Conservation (phyloP, 2,888 invertebrate genomes). For the Trichopria drosophilae region DNA sequence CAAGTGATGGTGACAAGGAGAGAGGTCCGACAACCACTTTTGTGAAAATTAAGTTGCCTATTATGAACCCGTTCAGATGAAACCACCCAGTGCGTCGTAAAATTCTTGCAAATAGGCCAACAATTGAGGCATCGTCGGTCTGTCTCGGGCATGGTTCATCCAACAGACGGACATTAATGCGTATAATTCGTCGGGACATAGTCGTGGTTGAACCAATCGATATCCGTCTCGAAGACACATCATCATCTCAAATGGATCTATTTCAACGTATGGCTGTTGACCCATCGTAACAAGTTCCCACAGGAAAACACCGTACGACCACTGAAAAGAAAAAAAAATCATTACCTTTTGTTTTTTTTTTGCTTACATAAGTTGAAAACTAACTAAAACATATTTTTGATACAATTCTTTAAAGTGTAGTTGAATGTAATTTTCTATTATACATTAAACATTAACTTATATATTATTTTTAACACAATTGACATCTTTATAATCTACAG, state of each 20-base stretch:
- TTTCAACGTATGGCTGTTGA: constrained; percentile 85
- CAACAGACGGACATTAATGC: constrained; percentile 78
- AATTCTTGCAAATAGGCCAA: constrained; percentile 74
- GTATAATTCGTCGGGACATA: constrained; percentile 93
- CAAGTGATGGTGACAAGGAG: too few relatives aligned
- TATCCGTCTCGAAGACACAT: constrained; percentile 86
- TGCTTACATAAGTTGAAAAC: too few relatives aligned
- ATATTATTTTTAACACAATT: too few relatives aligned
- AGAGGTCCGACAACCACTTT: too few relatives aligned
- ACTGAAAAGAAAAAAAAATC: constrained; percentile 61
- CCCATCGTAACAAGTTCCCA: constrained; percentile 94
- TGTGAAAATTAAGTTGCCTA: background rate
- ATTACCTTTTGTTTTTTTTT: too few relatives aligned
- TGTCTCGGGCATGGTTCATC: constrained; percentile 66
- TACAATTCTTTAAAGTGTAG: too few relatives aligned
- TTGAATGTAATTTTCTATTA: too few relatives aligned
- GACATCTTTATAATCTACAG: too few relatives aligned
- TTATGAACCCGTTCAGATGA: constrained; percentile 60
- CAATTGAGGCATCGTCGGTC: constrained; percentile 72
- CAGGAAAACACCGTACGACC: constrained; percentile 92
- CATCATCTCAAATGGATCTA: constrained; percentile 90
- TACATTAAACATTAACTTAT: too few relatives aligned
- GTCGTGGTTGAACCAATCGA: constrained; percentile 85
- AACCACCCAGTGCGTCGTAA: constrained; percentile 71
- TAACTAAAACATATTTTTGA: too few relatives aligned